A percentile compares a stretch with the other conserved stretches of the same genome.
Conservation (phyloP, 2,888 invertebrate genomes). For the Caenorhabditis sp. region DNA sequence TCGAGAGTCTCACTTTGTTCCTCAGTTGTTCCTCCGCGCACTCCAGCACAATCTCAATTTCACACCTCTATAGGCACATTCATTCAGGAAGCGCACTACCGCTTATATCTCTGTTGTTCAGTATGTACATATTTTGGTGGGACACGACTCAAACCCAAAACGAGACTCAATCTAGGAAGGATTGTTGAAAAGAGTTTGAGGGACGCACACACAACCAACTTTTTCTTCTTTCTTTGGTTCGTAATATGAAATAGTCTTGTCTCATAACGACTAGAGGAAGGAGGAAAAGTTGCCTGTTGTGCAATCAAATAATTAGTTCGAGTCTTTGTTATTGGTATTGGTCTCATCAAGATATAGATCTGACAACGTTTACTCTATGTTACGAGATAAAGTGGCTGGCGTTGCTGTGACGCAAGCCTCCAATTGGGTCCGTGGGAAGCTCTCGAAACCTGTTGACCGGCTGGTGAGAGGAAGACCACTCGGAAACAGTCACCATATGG, state of each 20-base stretch:
- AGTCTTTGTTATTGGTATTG: slow-evolving; percentile 13
- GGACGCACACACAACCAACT: neutral
- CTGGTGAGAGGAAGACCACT: slow-evolving; percentile 24
- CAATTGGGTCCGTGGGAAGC: slow-evolving; percentile 30
- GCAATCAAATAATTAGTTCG: slow-evolving; percentile 43
- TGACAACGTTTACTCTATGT: slow-evolving; percentile 32
- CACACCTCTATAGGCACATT: slow-evolving; percentile 67
- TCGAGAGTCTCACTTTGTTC: neutral
- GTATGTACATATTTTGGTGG: slow-evolving; percentile 59
- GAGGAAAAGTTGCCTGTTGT: slow-evolving; percentile 36
- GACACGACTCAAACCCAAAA: neutral
- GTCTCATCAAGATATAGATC: slow-evolving; percentile 53
- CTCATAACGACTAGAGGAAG: neutral
- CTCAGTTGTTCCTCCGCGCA: slow-evolving; percentile 8
- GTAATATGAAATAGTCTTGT: neutral
- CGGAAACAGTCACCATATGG: slow-evolving; percentile 59
- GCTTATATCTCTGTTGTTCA: slow-evolving; percentile 57
- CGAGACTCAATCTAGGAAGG: neutral
- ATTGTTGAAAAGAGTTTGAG: slow-evolving; percentile 26
- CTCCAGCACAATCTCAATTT: slow-evolving; percentile 62
- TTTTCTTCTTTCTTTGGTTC: neutral
- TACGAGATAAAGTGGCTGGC: slow-evolving; percentile 31
- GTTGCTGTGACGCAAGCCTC: slow-evolving; percentile 18
- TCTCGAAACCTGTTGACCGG: slow-evolving; percentile 34
- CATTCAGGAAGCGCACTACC: slow-evolving; percentile 67